Base-by-base conservation (phyloP, 2,888 invertebrate species). In the Cerastis rubricosa region DNA sequence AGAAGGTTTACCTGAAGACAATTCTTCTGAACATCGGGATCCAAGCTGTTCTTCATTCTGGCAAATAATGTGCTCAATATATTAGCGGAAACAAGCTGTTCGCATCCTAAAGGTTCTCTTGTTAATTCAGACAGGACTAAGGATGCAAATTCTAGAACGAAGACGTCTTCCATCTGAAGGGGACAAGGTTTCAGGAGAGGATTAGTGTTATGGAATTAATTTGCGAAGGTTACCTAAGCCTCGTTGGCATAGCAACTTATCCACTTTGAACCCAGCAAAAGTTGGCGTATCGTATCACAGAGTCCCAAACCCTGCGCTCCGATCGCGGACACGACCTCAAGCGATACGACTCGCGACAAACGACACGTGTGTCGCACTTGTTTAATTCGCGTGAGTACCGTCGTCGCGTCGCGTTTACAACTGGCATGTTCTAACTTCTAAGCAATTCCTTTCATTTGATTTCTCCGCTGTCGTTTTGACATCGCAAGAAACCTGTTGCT, bases 11-110 rank as follows among this genome's bases (percentile, higher is more conserved):
- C 97, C 94, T 97, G 96, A 19, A 97, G 90, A 74, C 95, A 97
- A 88, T 97, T 97, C 83, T 95, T 97, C 88, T 97, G 97, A 0
- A 97, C 95, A 82, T 97, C 97, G 25, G 97, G 97, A 89, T 97
- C 97, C 0, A 93, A 88, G 14, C 96, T 95, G 59, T 96, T 96
- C 84, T 95, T 95, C 92, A 97, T 95, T 63, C 96, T 94, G 0
- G 93, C 91, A 81, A 97, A 96, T 4, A 97, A 89, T 61, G 94
- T 96, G 82, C 93, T 93, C 22, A 97, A 89, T 65, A 96, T 95
- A 59, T 95, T 93, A n/a, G 94, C 96, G 0, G 95, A 92, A 0
- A 97, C 91, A 64, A 97, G 90, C 79, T 96, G 96, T 25, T 95
- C 96, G 57, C 95, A 95, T 0, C 97, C 97, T 1, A 94, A 89